Base-by-base conservation (phyloP, 2,888 invertebrate genomes). In the Electrophaes corylata region DNA sequence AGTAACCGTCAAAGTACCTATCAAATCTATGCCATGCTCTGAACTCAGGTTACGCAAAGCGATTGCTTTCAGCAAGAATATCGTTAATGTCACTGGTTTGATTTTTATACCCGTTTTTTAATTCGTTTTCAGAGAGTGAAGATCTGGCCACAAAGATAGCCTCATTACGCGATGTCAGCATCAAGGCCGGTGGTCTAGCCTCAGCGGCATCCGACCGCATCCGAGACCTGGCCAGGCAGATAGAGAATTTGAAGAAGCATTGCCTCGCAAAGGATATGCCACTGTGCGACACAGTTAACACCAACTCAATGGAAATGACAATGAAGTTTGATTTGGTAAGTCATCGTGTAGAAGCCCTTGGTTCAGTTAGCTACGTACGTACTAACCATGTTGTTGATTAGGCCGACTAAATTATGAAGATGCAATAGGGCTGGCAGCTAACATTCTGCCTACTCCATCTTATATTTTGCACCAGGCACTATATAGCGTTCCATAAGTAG, bases 211-310 rank as follows among this genome's bases (percentile, higher is more conserved):
- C 93, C 64, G 93, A 93, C 60, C 92, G 93, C 62, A 91, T 94
- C 47, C 89, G 87, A 46, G 94, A 94, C 66, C 85, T 95, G 64
- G 86, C 93, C 2, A 87, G 91, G 14, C 94, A 94, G 66, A 81
- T 95, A 49, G 93, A 94, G 55, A 85, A 87, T 44, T 79, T 93
- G 37, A 91, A 93, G 75, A 94, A 94, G 68, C 94, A 95, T 71
- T 96, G 96, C 79, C 90, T 92, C 46, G 84, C 91, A 52, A 93
- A 94, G 71, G 96, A 96, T 84, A 92, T 94, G 23, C 93, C 95
- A 40, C 92, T 96, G 0, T 96, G 96, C 79, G 96, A 96, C 66
- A 95, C 96, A 11, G 88, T 96, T 65, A 94, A 96, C 75, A 93
- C 95, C 50, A 91, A 94, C 62, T 95, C 95, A 37, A 92, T 96